These are phyloP conservation scores for Craniophora ligustri DNA, from an alignment of 2,888 invertebrate species.

Conservation along the genomic window DNA sequence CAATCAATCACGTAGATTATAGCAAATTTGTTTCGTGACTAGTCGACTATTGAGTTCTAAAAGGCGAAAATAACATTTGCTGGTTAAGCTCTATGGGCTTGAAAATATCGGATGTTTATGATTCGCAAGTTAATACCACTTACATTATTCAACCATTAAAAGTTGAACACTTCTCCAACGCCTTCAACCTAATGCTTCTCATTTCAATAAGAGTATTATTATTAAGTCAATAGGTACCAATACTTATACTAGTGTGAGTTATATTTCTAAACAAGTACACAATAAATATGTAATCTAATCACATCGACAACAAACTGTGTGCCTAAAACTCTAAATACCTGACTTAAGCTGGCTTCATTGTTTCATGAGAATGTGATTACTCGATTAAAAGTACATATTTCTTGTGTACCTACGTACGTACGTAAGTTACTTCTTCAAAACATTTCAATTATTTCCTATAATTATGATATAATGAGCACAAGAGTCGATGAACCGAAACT, in stretches of 20 bases:
- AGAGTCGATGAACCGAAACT: conserved; percentile 26
- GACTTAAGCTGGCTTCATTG: conserved; percentile 10
- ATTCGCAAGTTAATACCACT: background rate
- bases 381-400: conserved; percentile 7
- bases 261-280: background rate
- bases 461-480: background rate
- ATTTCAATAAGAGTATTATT: too few relatives aligned
- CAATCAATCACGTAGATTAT: conserved; percentile 7
- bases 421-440: background rate
- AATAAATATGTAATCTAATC: background rate
- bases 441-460: conserved; percentile 6
- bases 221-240: too few relatives aligned
- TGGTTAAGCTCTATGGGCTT: too few relatives aligned
- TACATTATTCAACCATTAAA: background rate
- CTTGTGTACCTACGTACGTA: background rate
- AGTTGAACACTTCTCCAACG: too few relatives aligned
- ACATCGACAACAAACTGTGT: background rate
- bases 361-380: conserved; percentile 25
- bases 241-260: too few relatives aligned
- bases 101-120: too few relatives aligned
- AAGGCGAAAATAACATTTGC: background rate
- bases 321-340: background rate
- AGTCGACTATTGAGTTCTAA: background rate
- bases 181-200: too few relatives aligned
- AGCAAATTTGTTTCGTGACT: background rate